These are phyloP conservation scores for Sanderia malayensis DNA, from an alignment of 30 jellyfish, hydroid and myxozoan species.

Conservation along the genomic window DNA sequence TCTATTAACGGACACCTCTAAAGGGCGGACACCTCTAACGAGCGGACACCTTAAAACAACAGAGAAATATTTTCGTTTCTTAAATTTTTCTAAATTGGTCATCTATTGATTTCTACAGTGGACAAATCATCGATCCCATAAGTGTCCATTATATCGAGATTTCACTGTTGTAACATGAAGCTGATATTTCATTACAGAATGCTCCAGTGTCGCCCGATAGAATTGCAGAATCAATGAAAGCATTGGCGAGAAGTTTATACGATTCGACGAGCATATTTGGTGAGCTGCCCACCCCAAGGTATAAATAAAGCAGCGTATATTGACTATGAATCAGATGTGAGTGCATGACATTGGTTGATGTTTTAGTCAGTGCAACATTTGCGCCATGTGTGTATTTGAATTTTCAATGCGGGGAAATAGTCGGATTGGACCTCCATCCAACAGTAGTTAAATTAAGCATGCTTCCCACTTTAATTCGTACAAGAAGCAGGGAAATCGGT, in stretches of 20 bases:
- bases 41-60: too few species aligned
- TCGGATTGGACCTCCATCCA: neutral
- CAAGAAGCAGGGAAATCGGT: neutral
- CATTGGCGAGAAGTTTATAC: constrained; percentile 86
- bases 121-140: too few species aligned
- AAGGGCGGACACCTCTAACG: too few species aligned
- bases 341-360: too few species aligned
- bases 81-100: too few species aligned
- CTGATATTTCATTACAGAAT: constrained; percentile 57
- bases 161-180: too few species aligned
- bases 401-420: too few species aligned
- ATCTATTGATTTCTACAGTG: too few species aligned
- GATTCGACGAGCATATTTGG: constrained; percentile 95
- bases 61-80: too few species aligned
- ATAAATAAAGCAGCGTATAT: constrained; percentile 22
- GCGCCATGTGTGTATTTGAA: neutral
- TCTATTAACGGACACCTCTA: too few species aligned
- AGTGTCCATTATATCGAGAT: too few species aligned
- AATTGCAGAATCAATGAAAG: constrained; percentile 94
- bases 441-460: neutral
- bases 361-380: neutral
- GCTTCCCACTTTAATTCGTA: neutral
- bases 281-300: constrained; percentile 88
- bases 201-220: constrained; percentile 85
- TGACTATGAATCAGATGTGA: too few species aligned